Conservation (phyloP, 2,888 invertebrate genomes). For the Trachelus tabidus region DNA sequence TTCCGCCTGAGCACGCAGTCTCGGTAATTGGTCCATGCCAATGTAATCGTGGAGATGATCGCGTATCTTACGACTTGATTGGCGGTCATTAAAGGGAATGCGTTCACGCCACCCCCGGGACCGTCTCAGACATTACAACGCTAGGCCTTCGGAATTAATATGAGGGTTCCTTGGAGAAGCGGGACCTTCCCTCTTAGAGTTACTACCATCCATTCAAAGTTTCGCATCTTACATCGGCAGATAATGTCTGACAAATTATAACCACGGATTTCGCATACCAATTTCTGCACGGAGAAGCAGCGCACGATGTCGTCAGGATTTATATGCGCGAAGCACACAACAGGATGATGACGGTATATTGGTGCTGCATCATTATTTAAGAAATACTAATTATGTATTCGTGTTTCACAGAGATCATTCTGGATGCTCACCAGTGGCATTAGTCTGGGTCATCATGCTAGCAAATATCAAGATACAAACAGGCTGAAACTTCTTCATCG, state of each 20-base stretch:
- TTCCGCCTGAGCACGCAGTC: no score
- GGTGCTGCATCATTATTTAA: no score
- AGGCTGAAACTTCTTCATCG: no score
- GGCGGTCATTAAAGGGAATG: constrained; percentile 63
- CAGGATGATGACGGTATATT: no score
- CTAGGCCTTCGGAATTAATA: constrained; percentile 60
- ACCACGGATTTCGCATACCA: constrained; percentile 54
- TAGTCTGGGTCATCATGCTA: no score
- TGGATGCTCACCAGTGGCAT: no score
- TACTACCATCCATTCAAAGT: constrained; percentile 50
- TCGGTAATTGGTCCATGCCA: constrained; percentile 2
- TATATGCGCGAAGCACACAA: no score
- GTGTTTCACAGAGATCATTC: no score
- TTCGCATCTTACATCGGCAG: constrained; percentile 54
- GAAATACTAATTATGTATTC: no score
- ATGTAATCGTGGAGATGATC: constrained; percentile 61
- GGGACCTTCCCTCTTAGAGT: constrained; percentile 25
- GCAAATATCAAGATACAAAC: no score
- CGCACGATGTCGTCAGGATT: no score
- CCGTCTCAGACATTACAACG: constrained; percentile 50
- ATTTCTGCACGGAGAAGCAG: constrained; percentile 33
- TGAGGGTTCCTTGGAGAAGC: constrained; percentile 34
- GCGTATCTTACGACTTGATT: constrained; percentile 62
- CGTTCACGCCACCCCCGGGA: constrained; percentile 61
- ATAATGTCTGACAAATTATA: constrained; percentile 60